Evolutionary conservation across 2,888 invertebrate genomes (phyloP), one percentile per base, ranked within the genome.

Genomic region (Drosophila longiperda): DNA sequence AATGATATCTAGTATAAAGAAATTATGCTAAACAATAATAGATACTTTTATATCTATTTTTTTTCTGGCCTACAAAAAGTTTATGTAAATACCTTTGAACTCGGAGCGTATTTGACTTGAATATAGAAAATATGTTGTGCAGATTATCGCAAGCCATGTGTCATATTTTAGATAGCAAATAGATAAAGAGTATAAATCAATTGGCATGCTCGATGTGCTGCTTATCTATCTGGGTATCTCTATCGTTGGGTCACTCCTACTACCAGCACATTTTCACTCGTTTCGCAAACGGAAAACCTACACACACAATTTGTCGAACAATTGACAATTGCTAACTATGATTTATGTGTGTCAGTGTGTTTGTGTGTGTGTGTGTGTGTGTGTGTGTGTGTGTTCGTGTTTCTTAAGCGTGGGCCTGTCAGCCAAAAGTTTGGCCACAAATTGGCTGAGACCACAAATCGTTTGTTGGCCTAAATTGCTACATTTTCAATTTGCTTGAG

Each of bases 391-490:
- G 3, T 4, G 48, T 26, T n/a, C 40, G 54, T 34, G 49, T 9
- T 0, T 23, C 12, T 55, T 33, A 42, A 40, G 15, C 50, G 38
- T 23, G 33, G 23, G 67, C 23, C 36, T 50, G 52, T 34, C 53
- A 62, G 62, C 67, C 78, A 75, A 66, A 53, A 49, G 54, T 58
- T 38, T 59, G 54, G 66, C 45, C 23, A 50, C 50, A 53, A 66
- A 66, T 66, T 50, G 52, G 33, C 71, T 64, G 60, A 55, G 59
- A 59, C 67, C 67, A 29, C 78, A 84, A 84, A 83, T 83, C 80
- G 84, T 63, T 71, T 70, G 68, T 84, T 84, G 84, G 62, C 78
- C 82, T 71, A 78, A 82, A 85, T 84, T 78, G 87, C 71, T 54
- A 71, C 48, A 49, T 53, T 67, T 82, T 69, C 65, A 80, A 75